phyloP scores from a whole-genome alignment of 1,140 invertebrate genomes.

The Dreissena polymorpha region DNA sequence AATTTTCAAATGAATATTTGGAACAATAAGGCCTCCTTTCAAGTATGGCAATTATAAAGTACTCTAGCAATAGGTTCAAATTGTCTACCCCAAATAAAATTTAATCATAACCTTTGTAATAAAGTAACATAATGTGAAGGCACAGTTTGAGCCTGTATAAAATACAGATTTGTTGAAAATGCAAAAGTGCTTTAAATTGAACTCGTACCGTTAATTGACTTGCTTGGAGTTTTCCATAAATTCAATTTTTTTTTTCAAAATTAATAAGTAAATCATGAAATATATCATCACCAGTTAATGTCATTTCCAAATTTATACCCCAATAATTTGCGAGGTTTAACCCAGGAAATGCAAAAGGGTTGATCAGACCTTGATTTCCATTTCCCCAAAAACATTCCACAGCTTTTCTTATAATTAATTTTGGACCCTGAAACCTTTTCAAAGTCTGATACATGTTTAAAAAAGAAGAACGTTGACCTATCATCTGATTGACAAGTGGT shows the following conservation, averaged over 20 bases:
- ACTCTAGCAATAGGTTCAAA: conserved; percentile 45
- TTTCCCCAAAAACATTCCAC: conserved; percentile 56
- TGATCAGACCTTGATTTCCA: conserved; percentile 57
- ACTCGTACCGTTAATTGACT: conserved; percentile 55
- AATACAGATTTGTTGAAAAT: conserved; percentile 55
- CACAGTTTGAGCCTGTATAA: conserved; percentile 30
- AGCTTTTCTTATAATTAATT: conserved; percentile 57
- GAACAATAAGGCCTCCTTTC: conserved; percentile 44
- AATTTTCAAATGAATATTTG: conserved; percentile 21
- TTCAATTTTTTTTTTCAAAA: conserved; percentile 44
- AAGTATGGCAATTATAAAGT: conserved; percentile 18
- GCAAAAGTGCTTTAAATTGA: conserved; percentile 50
- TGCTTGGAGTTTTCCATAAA: conserved; percentile 38
- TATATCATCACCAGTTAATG: conserved; percentile 47
- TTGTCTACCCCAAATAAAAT: conserved; percentile 49
- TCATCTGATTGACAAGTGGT: conserved; percentile 45
- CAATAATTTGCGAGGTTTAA: conserved; percentile 49
- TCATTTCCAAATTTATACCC: conserved; percentile 49
- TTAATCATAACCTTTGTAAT: conserved; percentile 39
- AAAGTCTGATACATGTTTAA: conserved; percentile 49
- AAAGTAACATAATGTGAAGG: conserved; percentile 48
- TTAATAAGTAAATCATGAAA: conserved; percentile 53
- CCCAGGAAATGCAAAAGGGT: conserved; percentile 60
- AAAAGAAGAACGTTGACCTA: conserved; percentile 36
- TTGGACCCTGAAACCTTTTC: conserved; percentile 57